A percentile compares a stretch with the other conserved stretches of the same genome.
These are phyloP conservation scores for Stichodactyla mertensii DNA, from an alignment of 64 coral and sea anemone genomes.

Conservation along the genomic window DNA sequence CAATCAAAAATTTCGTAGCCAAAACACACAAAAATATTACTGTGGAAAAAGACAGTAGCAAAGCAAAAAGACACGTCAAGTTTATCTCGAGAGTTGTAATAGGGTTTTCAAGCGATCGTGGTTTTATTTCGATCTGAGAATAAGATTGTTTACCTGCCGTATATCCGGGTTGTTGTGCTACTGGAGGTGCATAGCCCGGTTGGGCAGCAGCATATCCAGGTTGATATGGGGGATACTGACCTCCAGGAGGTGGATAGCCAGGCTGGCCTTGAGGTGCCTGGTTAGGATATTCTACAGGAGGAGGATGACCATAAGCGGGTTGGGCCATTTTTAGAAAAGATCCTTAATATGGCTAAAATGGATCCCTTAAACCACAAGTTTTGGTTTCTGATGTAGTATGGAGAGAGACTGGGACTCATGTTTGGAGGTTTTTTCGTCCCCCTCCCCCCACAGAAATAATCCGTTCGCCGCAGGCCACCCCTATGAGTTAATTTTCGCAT, in stretches of 20 bases:
- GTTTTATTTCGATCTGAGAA: too few relatives aligned
- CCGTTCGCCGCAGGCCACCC: too few relatives aligned
- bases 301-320: conserved; percentile 71
- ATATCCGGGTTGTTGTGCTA: conserved; percentile 55
- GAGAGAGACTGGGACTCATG: background rate
- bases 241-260: conserved; percentile 58
- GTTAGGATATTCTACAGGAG: conserved; percentile 54
- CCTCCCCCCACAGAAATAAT: background rate
- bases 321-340: conserved; percentile 48
- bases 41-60: too few relatives aligned
- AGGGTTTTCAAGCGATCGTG: background rate
- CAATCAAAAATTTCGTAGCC: too few relatives aligned
- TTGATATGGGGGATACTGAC: conserved; percentile 17
- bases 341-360: background rate
- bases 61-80: background rate
- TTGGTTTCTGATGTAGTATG: background rate
- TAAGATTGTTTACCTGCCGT: background rate
- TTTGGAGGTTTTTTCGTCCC: background rate
- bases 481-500: too few relatives aligned
- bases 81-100: background rate
- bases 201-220: conserved; percentile 42
- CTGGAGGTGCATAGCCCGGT: conserved; percentile 61
- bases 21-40: too few relatives aligned
- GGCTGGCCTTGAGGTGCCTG: conserved; percentile 10
- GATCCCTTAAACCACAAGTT: background rate